Conservation (phyloP, 2,797 vertebrate genomes). For the Lepus oiostolus region DNA sequence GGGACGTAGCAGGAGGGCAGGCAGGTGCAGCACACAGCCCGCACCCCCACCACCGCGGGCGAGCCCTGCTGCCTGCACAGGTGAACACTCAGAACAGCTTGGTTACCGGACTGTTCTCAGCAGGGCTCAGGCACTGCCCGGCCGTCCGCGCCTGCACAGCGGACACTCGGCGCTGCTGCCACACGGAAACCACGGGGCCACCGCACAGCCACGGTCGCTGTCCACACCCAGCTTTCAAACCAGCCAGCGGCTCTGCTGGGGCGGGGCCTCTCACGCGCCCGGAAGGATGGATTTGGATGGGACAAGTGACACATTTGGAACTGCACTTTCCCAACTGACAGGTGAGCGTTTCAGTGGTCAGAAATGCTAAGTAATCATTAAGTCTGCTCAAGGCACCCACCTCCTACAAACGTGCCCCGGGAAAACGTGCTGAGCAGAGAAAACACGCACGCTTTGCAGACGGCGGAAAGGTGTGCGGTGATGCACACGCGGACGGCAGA, state of each 20-base stretch:
- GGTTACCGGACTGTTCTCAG: neutral
- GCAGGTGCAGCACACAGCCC: neutral
- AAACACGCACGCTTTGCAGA: slow-evolving; percentile 34
- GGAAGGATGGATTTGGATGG: neutral
- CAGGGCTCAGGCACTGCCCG: slow-evolving; percentile 7
- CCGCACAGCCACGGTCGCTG: neutral
- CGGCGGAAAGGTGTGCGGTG: slow-evolving; percentile 48
- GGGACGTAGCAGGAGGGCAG: neutral
- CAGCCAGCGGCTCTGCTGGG: neutral
- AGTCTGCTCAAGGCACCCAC: slow-evolving; percentile 26
- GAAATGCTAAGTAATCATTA: slow-evolving; percentile 54
- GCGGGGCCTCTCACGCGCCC: neutral
- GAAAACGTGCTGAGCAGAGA: neutral
- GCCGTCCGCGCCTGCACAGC: neutral
- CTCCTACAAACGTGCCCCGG: neutral
- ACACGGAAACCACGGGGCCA: slow-evolving; percentile 53
- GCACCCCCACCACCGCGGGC: neutral
- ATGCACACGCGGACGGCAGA: slow-evolving; percentile 63
- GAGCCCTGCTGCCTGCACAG: neutral
- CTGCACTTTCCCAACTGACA: slow-evolving; percentile 66
- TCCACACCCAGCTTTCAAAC: neutral
- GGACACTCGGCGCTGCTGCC: slow-evolving; percentile 15
- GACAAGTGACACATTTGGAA: slow-evolving; percentile 35
- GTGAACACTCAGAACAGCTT: neutral
- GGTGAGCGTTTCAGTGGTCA: slow-evolving; percentile 24